Percentiles rank a stretch among this genome's conserved stretches.
These are phyloP conservation scores for Trididemnum nubilum DNA, from an alignment of 23 tunicate species.

Conservation along the genomic window DNA sequence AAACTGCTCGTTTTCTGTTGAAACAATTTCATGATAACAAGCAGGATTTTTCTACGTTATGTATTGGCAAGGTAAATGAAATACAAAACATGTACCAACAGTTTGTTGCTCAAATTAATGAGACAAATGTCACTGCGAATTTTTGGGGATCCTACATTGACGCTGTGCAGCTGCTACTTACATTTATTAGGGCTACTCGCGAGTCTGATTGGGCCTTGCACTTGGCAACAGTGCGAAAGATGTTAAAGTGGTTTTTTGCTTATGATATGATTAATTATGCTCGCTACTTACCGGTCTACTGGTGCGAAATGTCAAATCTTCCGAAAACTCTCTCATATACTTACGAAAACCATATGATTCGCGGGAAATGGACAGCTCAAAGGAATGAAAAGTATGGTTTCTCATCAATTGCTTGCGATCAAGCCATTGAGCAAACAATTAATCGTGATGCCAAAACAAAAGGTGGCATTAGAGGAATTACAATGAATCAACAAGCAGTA, in stretches of 20 bases:
- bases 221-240: not conserved
- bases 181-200: not conserved
- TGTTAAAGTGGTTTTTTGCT: not conserved
- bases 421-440: conserved; percentile 7
- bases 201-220: not conserved
- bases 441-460: conserved; percentile 9
- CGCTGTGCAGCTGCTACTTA: not conserved
- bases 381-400: not conserved
- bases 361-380: conserved; percentile 8
- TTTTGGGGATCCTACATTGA: conserved; percentile 11
- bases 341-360: not conserved
- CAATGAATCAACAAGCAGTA: not conserved
- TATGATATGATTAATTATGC: conserved; percentile 5
- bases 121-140: not conserved
- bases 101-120: not conserved
- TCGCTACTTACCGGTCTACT: not conserved
- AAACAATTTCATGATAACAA: too few species aligned
- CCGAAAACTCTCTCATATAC: not conserved
- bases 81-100: too few species aligned
- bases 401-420: conserved; percentile 6
- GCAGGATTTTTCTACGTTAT: not conserved
- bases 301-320: conserved; percentile 3
- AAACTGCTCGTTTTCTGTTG: not conserved
- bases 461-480: not conserved
- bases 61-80: not conserved